A percentile compares a stretch with the other conserved stretches of the same genome.
Evolutionary conservation across 2,888 invertebrate species (phyloP).

Genomic region (Anthophora plumipes): DNA sequence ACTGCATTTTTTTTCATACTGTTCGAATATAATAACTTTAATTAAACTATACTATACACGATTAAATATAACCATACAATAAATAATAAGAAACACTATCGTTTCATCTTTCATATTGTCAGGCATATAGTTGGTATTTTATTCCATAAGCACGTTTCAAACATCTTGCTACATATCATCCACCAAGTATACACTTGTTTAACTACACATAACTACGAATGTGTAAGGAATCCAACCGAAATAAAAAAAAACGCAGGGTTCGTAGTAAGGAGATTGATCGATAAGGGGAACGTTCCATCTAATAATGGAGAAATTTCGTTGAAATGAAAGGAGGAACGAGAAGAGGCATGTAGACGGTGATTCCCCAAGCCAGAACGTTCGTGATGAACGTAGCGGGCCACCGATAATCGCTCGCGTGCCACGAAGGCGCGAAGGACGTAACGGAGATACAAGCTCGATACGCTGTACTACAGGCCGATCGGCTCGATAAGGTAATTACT

Average conservation of each 20-base stretch:
- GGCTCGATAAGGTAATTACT: conserved; percentile 81
- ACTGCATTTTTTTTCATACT: too few species aligned
- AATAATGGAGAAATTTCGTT: conserved; percentile 25
- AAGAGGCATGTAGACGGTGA: conserved; percentile 40
- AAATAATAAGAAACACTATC: too few species aligned
- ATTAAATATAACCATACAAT: too few species aligned
- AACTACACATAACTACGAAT: background rate
- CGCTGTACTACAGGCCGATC: conserved; percentile 78
- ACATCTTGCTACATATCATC: too few species aligned
- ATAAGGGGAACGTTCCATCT: conserved; percentile 8
- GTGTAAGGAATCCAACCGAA: background rate
- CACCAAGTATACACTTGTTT: background rate
- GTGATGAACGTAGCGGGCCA: conserved; percentile 63
- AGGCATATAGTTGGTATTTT: too few species aligned
- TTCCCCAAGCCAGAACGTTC: conserved; percentile 49
- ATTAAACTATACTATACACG: too few species aligned
- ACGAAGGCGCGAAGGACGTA: conserved; percentile 79
- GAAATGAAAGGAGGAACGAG: conserved; percentile 6
- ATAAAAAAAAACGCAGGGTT: background rate
- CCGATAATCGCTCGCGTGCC: conserved; percentile 75
- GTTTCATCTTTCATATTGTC: too few species aligned
- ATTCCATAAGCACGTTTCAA: too few species aligned
- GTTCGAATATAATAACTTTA: too few species aligned
- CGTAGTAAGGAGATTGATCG: conserved; percentile 13
- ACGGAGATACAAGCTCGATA: conserved; percentile 82